Conservation (phyloP, 35 echinoderm and acorn worm genomes). For the Apostichopus japonicus region DNA sequence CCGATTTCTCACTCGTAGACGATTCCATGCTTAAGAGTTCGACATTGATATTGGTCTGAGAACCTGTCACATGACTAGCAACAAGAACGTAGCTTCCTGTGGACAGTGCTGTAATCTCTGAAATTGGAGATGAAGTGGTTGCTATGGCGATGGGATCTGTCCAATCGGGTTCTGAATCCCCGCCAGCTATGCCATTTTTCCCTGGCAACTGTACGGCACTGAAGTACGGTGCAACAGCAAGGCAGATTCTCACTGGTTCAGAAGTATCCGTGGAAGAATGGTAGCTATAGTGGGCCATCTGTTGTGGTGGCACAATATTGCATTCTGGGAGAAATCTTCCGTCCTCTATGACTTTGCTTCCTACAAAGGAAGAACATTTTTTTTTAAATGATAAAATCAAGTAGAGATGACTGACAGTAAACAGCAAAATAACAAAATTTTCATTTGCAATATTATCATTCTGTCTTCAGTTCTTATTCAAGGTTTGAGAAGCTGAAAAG, state of each 20-base stretch:
- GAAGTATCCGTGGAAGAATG: not conserved
- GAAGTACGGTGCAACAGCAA: conserved; percentile 39
- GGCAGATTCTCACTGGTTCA: not conserved
- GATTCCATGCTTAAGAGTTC: conserved; percentile 83
- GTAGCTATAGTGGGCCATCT: conserved; percentile 25
- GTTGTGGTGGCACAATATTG: conserved; percentile 38
- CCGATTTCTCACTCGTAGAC: not conserved
- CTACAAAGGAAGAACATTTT: not conserved
- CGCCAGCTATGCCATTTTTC: not conserved
- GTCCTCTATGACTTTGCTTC: conserved; percentile 28
- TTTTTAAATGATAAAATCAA: no score
- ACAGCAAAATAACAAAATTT: no score
- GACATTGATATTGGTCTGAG: conserved; percentile 65
- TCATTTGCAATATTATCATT: no score
- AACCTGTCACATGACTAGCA: conserved; percentile 72
- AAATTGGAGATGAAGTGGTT: conserved; percentile 50
- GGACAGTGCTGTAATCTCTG: conserved; percentile 83
- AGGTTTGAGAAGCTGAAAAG: no score
- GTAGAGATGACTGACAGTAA: no score
- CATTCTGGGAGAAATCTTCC: conserved; percentile 6
- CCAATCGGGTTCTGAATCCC: conserved; percentile 58
- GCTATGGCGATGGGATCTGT: conserved; percentile 77
- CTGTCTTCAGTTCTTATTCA: no score
- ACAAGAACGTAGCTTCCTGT: conserved; percentile 79
- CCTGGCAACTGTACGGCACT: conserved; percentile 25